Evolutionary conservation across 2,888 invertebrate genomes (phyloP), one percentile per base, ranked within the genome.

Genomic region (Leptarthrus brevirostris): DNA sequence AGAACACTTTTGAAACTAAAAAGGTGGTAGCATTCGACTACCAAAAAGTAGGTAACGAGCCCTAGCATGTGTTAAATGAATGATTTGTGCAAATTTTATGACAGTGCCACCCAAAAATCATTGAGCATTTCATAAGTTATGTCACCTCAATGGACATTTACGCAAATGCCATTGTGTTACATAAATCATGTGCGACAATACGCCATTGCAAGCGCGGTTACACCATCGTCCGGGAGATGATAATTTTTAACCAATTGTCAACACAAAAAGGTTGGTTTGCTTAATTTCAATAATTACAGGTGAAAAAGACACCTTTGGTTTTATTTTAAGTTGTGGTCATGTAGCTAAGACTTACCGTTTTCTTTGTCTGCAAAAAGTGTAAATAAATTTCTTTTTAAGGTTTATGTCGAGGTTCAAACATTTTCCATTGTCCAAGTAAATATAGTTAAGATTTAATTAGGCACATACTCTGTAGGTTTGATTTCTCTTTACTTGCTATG

Each of bases 191-290:
- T 58, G 34, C 18, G 18, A 36, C 58, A 58, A 58, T 18, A 10
- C 20, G 22, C 24, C 26, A 24, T 47, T 64, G 47, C 44, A 4
- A 64, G 24, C 16, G 24, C 12, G 54, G 4, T 64, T 64, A 24
- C 64, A 64, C 18, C 44, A 64, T 64, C 64, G 3, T 16, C 12
- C 20, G 18, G 36, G 36, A 64, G 64, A 64, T 64, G 64, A 64
- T 64, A 64, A 64, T 64, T 64, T 36, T 61, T n/a, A 20, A 64
- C 44, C 64, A 26, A 64, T 64, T 64, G 20, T 24, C 49, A 3
- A 18, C 49, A n/a, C 40, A 56, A 26, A 56, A 56, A 30, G n/a
- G 53, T 53, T 22, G 53, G 14, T 14, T 56, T 56, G 30, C 56
- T 30, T 56, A 30, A 56, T 34, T 56, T 56, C 56, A 26, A 6